A percentile compares a stretch with the other conserved stretches of the same genome.
Evolutionary conservation across 2,113 vertebrate species (phyloP).

Genomic region (Chamaetylas fuelleborni): DNA sequence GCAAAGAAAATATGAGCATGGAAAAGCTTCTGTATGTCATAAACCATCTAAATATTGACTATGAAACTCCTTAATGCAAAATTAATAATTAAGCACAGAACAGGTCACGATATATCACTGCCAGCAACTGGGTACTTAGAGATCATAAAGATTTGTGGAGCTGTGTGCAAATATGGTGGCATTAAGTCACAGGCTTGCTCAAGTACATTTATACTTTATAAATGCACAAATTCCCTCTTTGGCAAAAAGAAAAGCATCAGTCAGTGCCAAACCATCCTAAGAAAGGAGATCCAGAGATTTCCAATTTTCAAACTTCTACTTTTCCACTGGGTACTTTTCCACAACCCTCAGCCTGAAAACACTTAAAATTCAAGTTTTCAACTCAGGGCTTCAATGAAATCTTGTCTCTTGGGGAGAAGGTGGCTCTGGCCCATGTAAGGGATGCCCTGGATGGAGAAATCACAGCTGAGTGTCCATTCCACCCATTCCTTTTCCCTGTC

Average conservation of each 20-base stretch:
- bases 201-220: background rate
- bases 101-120: background rate
- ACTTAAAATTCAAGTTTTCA: background rate
- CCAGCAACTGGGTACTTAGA: background rate
- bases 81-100: constrained; percentile 49
- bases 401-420: background rate
- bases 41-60: constrained; percentile 44
- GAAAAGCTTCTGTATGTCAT: constrained; percentile 1
- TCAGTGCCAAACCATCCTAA: too few species aligned
- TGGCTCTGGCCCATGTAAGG: background rate
- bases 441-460: background rate
- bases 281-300: background rate
- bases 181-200: background rate
- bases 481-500: background rate
- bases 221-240: background rate
- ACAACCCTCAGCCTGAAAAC: background rate
- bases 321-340: background rate
- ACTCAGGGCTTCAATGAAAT: background rate
- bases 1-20: constrained; percentile 28
- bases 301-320: background rate
- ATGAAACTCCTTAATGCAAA: constrained; percentile 26
- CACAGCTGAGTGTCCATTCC: background rate
- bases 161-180: background rate
- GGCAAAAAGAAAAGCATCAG: background rate
- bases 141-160: background rate